These are phyloP conservation scores for Eriocheir sinensis DNA, from an alignment of 1,140 invertebrate species.

Conservation along the genomic window DNA sequence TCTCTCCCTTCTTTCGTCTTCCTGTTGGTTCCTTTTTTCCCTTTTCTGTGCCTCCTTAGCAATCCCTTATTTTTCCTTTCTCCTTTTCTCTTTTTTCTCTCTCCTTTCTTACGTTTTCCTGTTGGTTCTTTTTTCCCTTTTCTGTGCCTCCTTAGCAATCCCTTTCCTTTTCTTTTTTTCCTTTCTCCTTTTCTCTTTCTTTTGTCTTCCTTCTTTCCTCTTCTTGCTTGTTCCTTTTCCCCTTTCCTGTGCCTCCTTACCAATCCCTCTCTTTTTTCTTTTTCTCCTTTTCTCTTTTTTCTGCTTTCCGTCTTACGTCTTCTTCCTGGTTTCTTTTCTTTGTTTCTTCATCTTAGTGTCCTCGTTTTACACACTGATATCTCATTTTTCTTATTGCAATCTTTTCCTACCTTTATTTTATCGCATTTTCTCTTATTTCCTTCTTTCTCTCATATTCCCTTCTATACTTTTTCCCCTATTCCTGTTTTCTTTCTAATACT, in stretches of 20 bases:
- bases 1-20: too few species aligned
- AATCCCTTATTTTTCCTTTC: too few species aligned
- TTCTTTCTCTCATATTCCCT: too few species aligned
- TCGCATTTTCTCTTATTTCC: not conserved
- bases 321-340: too few species aligned
- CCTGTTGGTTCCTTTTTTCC: too few species aligned
- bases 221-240: not conserved
- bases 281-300: not conserved
- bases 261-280: not conserved
- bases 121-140: not conserved
- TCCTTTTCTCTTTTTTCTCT: not conserved
- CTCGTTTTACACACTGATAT: too few species aligned
- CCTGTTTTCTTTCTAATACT: too few species aligned
- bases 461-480: not conserved
- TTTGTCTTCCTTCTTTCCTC: not conserved
- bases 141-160: slow-evolving; percentile 30
- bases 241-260: not conserved
- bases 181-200: not conserved
- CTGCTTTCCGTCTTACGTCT: too few species aligned
- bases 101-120: not conserved
- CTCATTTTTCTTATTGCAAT: too few species aligned
- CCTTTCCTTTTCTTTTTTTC: slow-evolving; percentile 22
- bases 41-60: too few species aligned
- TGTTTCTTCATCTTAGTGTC: too few species aligned
- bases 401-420: too few species aligned